Evolutionary conservation across 1,140 invertebrate genomes (phyloP).

Genomic region (Spodoptera frugiperda): DNA sequence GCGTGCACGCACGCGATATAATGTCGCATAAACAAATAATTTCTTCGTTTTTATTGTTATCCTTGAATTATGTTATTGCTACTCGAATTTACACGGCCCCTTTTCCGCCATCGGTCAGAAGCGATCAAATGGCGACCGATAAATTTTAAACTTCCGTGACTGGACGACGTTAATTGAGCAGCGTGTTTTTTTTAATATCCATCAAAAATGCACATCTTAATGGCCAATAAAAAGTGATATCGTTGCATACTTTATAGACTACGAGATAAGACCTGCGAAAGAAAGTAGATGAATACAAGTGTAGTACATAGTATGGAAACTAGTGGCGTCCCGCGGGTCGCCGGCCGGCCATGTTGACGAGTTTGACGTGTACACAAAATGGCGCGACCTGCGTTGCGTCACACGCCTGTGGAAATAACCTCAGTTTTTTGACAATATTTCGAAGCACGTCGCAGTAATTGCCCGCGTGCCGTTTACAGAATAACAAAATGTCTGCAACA

Average conservation of each 20-base stretch:
- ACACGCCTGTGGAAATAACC: conserved; percentile 62
- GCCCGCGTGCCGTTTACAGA: conserved; percentile 70
- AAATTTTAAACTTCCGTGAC: conserved; percentile 77
- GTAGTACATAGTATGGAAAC: conserved; percentile 42
- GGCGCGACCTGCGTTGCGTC: conserved; percentile 62
- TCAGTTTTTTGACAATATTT: conserved; percentile 76
- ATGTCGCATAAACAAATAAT: conserved; percentile 84
- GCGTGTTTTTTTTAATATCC: conserved; percentile 72
- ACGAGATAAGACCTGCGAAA: conserved; percentile 64
- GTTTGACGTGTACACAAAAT: conserved; percentile 66
- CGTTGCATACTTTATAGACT: conserved; percentile 69
- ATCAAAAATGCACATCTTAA: conserved; percentile 82
- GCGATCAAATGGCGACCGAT: conserved; percentile 64
- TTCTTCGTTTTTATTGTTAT: conserved; percentile 77
- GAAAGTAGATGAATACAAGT: conserved; percentile 67
- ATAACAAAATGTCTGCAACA: conserved; percentile 76
- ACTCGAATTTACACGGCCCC: conserved; percentile 58
- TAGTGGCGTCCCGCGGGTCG: conserved; percentile 43
- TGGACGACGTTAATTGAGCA: conserved; percentile 75
- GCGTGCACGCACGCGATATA: conserved; percentile 83
- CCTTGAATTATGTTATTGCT: conserved; percentile 64
- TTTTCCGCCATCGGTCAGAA: conserved; percentile 49
- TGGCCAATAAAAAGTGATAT: conserved; percentile 75
- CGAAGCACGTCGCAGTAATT: conserved; percentile 80
- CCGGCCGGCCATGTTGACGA: conserved; percentile 61